Evolutionary conservation across 2,888 invertebrate genomes (phyloP).

Genomic region (Hipparchia semele): DNA sequence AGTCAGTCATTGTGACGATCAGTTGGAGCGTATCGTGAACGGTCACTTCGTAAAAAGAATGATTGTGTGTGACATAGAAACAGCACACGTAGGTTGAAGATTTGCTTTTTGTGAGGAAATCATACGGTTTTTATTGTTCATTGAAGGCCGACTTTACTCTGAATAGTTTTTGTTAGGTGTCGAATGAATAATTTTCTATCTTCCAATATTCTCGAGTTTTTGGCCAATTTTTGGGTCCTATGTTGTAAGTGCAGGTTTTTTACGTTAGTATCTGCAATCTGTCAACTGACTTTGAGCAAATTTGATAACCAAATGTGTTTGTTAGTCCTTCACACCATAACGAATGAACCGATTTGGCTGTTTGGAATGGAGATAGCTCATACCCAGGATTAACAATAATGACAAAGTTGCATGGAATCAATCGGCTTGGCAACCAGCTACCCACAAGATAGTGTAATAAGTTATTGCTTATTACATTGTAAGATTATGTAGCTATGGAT

Average conservation of each 20-base stretch:
- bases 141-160: conserved; percentile 10
- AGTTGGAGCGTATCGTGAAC: conserved; percentile 45
- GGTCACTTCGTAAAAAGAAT: conserved; percentile 41
- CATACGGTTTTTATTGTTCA: conserved; percentile 24
- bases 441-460: too few species aligned
- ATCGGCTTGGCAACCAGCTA: too few species aligned
- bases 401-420: too few species aligned
- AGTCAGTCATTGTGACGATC: conserved; percentile 35
- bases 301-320: too few species aligned
- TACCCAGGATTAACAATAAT: too few species aligned
- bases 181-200: conserved; percentile 10
- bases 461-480: too few species aligned
- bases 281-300: too few species aligned
- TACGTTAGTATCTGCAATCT: not conserved
- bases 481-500: too few species aligned
- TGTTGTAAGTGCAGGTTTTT: not conserved
- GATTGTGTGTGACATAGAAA: conserved; percentile 42
- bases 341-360: too few species aligned
- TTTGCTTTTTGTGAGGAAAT: conserved; percentile 19
- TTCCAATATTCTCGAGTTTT: conserved; percentile 1
- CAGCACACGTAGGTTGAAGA: conserved; percentile 36
- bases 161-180: conserved; percentile 5
- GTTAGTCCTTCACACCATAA: too few species aligned
- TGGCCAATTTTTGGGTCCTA: not conserved
- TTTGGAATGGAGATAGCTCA: too few species aligned